Evolutionary conservation across 2,888 invertebrate species (phyloP).

Genomic region (Napeogenes sylphis): DNA sequence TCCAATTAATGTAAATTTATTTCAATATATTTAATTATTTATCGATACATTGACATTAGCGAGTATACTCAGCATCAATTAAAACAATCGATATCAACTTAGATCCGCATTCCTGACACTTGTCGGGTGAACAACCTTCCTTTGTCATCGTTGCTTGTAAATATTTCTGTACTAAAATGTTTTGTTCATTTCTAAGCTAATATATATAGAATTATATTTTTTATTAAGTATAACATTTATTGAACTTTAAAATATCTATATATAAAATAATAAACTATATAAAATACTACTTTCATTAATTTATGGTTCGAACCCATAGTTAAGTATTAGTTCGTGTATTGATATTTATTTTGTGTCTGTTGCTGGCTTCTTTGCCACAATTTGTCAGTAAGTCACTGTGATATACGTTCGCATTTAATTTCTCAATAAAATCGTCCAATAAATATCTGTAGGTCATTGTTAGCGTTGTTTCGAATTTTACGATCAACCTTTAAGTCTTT

Average conservation of each 20-base stretch:
- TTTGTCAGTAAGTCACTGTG: constrained; percentile 49
- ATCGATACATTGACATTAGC: constrained; percentile 13
- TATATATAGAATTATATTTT: too few species aligned
- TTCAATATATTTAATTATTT: constrained; percentile 2
- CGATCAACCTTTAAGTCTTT: constrained; percentile 11
- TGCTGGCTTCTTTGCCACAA: constrained; percentile 26
- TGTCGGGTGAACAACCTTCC: constrained; percentile 31
- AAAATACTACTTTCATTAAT: too few species aligned
- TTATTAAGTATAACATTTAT: too few species aligned
- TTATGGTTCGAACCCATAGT: too few species aligned
- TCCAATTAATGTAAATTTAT: background rate
- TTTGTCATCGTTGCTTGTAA: constrained; percentile 19
- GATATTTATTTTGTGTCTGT: background rate
- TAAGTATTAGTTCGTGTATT: background rate
- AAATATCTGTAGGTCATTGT: constrained; percentile 29
- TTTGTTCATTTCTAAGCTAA: background rate
- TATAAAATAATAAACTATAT: too few species aligned
- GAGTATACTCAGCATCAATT: constrained; percentile 47
- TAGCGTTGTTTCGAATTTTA: constrained; percentile 22
- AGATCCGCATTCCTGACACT: constrained; percentile 52
- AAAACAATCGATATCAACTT: constrained; percentile 58
- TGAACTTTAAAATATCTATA: background rate
- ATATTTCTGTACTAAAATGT: constrained; percentile 4
- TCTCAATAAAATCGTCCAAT: constrained; percentile 35
- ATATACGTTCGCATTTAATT: constrained; percentile 48